Percentiles rank a stretch among this genome's conserved stretches.
These are phyloP conservation scores for Tyria jacobaeae DNA, from an alignment of 2,888 invertebrate genomes.

Conservation along the genomic window DNA sequence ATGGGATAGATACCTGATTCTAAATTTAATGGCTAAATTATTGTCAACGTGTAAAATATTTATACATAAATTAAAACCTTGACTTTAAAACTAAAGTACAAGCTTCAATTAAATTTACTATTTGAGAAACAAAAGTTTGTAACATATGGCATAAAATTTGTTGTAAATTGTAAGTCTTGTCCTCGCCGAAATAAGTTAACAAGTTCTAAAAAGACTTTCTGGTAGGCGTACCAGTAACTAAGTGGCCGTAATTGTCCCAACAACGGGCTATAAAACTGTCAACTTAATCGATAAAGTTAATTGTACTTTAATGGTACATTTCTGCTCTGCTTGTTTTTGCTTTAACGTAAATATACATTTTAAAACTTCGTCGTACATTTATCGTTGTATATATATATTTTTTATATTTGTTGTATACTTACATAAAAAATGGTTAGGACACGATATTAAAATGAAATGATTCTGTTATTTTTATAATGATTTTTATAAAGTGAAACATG, in stretches of 20 bases:
- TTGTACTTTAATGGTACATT: not conserved
- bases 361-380: not conserved
- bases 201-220: not conserved
- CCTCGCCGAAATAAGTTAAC: not conserved
- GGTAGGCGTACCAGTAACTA: not conserved
- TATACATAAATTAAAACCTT: too few relatives aligned
- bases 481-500: too few relatives aligned
- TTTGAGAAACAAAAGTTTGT: not conserved
- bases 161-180: conserved; percentile 1
- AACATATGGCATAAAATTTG: not conserved
- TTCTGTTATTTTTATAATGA: too few relatives aligned
- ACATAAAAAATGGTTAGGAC: too few relatives aligned
- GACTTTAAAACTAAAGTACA: too few relatives aligned
- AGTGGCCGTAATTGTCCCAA: not conserved
- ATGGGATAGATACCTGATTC: too few relatives aligned
- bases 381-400: too few relatives aligned
- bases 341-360: not conserved
- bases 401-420: too few relatives aligned
- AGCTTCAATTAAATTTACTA: too few relatives aligned
- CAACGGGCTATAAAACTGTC: conserved; percentile 4
- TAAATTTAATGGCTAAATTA: too few relatives aligned
- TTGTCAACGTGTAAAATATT: too few relatives aligned
- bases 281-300: conserved; percentile 2
- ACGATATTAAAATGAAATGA: too few relatives aligned
- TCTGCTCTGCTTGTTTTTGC: not conserved